Base-by-base conservation (phyloP, 1,140 invertebrate species). In the Alviniconcha marisindica region DNA sequence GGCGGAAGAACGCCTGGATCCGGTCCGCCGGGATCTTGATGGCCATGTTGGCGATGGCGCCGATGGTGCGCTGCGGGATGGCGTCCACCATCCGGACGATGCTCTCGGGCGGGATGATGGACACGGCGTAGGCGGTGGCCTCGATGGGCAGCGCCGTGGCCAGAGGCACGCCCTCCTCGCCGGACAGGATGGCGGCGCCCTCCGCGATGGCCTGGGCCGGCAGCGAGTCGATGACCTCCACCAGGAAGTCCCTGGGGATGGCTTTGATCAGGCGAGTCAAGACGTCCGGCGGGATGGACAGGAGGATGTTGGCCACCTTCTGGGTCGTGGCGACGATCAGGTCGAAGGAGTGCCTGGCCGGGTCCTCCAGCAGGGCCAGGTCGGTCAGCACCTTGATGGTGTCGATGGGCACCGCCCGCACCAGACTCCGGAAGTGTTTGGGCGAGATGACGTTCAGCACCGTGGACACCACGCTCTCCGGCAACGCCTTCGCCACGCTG, bases 51-150 rank as follows among this genome's bases (percentile, higher is more conserved):
- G 40, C 78, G 21, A 80, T 66, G 12, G 78, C 56, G 2, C 78
- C 78, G 0, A 80, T 80, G 5, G 78, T 80, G 10, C 78, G 18
- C 31, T 69, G 56, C 2, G 78, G 78, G 0, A 80, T 21, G 12
- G 56, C 78, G 4, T 80, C 78, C 38, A 80, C 36, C 73, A 76
- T 54, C 73, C 69, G 66, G 36, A 80, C 60, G 40, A 80, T 80
- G 24, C 15, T 42, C 56, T 80, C 78, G 0, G 78, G 78, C 2
- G 78, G 78, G 36, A 80, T 44, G 56, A 66, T 31, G 12, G 78
- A 66, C 54, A 80, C 36, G 2, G n/a, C 56, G 56, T 80, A 38
- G 24, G 78, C 78, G 1, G 69, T 66, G 24, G 78, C 78, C 24
- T 80, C 78, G 0, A 60, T 12, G 36, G 78, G 78, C 4, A 80